These are phyloP conservation scores for Mastigias papua DNA, from an alignment of 30 jellyfish, hydroid and myxozoan genomes.

Conservation along the genomic window DNA sequence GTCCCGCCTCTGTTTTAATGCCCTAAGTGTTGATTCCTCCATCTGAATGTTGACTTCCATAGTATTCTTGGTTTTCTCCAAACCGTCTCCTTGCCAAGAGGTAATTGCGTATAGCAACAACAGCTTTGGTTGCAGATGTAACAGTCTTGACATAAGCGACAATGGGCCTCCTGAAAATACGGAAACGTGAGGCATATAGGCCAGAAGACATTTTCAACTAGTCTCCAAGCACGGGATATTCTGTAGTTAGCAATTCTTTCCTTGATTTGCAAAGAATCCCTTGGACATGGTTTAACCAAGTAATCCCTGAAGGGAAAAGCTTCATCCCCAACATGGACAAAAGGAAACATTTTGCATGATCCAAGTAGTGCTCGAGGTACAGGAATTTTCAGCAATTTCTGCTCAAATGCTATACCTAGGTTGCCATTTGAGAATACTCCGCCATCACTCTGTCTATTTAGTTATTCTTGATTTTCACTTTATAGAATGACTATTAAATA, in stretches of 20 bases:
- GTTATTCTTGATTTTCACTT: no score
- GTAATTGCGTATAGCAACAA: conserved; percentile 10
- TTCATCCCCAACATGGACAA: conserved; percentile 24
- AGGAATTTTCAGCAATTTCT: conserved; percentile 8
- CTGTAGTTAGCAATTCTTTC: conserved; percentile 25
- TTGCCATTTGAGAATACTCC: conserved; percentile 14
- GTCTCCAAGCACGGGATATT: conserved; percentile 28
- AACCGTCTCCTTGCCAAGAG: conserved; percentile 23
- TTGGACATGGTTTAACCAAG: conserved; percentile 12
- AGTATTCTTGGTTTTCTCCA: conserved; percentile 21
- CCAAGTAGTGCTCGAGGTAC: conserved; percentile 13
- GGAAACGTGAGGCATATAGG: conserved; percentile 2
- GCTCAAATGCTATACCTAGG: conserved; percentile 6
- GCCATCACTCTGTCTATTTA: conserved; percentile 28
- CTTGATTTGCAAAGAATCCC: conserved; percentile 13
- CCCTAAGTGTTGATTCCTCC: background rate
- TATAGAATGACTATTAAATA: no score
- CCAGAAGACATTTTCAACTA: conserved; percentile 21
- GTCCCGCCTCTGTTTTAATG: conserved; percentile 4
- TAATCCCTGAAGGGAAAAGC: conserved; percentile 11
- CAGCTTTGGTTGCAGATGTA: conserved; percentile 20
- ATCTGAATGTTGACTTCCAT: background rate
- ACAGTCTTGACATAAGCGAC: conserved; percentile 15
- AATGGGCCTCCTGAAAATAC: conserved; percentile 24
- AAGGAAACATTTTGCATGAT: background rate